Evolutionary conservation across 2,113 vertebrate genomes (phyloP).

Genomic region (Oryzias woworae): DNA sequence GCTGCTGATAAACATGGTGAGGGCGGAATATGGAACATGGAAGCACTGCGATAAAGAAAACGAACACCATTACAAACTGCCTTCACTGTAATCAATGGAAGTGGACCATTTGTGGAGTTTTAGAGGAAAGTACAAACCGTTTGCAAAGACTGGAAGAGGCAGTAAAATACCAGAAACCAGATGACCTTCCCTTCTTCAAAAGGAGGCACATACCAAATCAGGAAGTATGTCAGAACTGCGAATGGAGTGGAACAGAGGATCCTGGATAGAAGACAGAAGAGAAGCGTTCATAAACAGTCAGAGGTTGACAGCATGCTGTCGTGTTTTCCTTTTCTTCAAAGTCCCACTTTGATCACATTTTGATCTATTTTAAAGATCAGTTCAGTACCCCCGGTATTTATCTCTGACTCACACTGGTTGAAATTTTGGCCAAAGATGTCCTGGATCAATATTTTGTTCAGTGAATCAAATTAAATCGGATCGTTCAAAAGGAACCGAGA

Average conservation of each 20-base stretch:
- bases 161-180: conserved; percentile 96
- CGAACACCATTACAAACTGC: neutral
- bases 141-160: conserved; percentile 92
- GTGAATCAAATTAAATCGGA: no score
- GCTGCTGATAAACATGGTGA: conserved; percentile 97
- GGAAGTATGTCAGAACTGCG: conserved; percentile 86
- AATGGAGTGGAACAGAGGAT: conserved; percentile 89
- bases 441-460: no score
- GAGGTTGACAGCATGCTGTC: neutral
- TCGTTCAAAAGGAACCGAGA: no score
- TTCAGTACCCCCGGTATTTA: no score
- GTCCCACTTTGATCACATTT: no score
- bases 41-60: conserved; percentile 82
- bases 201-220: conserved; percentile 93
- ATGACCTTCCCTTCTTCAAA: conserved; percentile 81
- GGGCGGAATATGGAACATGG: conserved; percentile 94
- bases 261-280: conserved; percentile 70
- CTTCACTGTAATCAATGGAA: neutral
- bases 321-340: no score
- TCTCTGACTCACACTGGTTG: no score
- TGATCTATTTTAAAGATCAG: no score
- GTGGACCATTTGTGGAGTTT: rapidly evolving
- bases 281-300: neutral
- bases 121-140: conserved; percentile 80
- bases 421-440: no score